phyloP scores from a whole-genome alignment of 2,113 vertebrate species.

The Tetraodon nigroviridis region DNA sequence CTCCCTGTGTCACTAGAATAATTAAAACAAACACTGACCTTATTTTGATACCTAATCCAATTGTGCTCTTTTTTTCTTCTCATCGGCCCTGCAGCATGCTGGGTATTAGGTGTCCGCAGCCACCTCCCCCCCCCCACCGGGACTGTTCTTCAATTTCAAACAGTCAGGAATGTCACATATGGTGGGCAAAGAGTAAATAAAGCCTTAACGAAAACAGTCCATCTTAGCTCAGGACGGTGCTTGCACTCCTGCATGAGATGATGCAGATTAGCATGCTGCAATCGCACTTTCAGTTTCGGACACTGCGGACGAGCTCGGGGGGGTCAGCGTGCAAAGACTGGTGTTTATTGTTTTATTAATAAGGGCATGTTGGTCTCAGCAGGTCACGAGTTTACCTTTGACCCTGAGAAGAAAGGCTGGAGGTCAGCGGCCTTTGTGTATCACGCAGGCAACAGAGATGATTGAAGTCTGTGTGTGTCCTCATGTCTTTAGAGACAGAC shows the following conservation, averaged over 20 bases:
- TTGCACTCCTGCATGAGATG: neutral
- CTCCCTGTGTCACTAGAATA: constrained; percentile 83
- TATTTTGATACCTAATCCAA: constrained; percentile 92
- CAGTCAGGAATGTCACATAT: constrained; percentile 68
- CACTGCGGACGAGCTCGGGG: neutral
- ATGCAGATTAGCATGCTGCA: constrained; percentile 2
- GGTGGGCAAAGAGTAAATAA: constrained; percentile 68
- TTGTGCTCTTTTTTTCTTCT: constrained; percentile 77
- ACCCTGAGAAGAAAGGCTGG: constrained; percentile 51
- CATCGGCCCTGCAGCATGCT: constrained; percentile 71
- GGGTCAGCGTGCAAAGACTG: constrained; percentile 53
- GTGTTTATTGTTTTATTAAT: constrained; percentile 77
- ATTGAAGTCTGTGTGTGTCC: constrained; percentile 45
- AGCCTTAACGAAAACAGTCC: constrained; percentile 48
- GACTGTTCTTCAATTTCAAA: constrained; percentile 74
- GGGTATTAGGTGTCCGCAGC: constrained; percentile 79
- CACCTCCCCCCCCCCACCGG: constrained; percentile 52
- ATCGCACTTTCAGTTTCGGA: too few species aligned
- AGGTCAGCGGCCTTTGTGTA: constrained; percentile 40
- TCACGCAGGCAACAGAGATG: constrained; percentile 30
- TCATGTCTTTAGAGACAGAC: constrained; percentile 18
- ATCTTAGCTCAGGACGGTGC: neutral
- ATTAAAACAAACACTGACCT: constrained; percentile 88
- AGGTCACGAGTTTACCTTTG: constrained; percentile 69
- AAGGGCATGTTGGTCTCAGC: constrained; percentile 66